These are phyloP conservation scores for Dinomys branickii DNA, from an alignment of 2,113 vertebrate species.

Conservation along the genomic window DNA sequence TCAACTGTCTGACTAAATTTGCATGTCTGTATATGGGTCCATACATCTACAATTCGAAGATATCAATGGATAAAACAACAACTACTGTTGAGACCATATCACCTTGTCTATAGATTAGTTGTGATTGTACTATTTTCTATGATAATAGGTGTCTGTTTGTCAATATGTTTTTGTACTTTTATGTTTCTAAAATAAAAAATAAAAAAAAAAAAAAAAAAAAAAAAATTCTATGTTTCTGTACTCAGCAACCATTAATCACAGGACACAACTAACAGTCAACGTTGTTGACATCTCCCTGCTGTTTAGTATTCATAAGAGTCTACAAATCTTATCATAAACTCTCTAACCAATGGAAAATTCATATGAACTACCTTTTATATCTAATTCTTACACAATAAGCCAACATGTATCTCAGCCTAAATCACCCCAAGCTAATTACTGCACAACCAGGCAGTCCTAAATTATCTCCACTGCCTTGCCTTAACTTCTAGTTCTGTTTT, in stretches of 20 bases:
- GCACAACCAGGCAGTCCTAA: neutral
- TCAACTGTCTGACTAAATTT: too few species aligned
- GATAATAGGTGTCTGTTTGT: too few species aligned
- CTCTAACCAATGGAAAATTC: neutral
- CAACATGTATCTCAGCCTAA: neutral
- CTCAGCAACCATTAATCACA: neutral
- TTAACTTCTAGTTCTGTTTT: constrained; percentile 27
- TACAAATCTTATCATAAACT: neutral
- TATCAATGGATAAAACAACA: too few species aligned
- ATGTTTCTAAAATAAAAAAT: too few species aligned
- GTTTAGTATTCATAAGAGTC: neutral
- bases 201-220: too few species aligned
- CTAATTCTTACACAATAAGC: neutral
- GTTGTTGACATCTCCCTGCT: neutral
- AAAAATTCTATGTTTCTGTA: too few species aligned
- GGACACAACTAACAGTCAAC: neutral
- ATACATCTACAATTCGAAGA: too few species aligned
- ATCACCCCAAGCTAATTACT: neutral
- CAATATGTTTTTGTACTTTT: too few species aligned
- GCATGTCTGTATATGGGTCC: too few species aligned
- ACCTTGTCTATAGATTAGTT: too few species aligned
- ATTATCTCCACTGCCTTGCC: neutral
- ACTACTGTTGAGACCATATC: too few species aligned
- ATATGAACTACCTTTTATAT: neutral
- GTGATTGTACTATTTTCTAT: too few species aligned